Percentiles rank a stretch among this genome's conserved stretches.
These are phyloP conservation scores for Spea bombifrons DNA, from an alignment of 2,113 vertebrate genomes.

Conservation along the genomic window DNA sequence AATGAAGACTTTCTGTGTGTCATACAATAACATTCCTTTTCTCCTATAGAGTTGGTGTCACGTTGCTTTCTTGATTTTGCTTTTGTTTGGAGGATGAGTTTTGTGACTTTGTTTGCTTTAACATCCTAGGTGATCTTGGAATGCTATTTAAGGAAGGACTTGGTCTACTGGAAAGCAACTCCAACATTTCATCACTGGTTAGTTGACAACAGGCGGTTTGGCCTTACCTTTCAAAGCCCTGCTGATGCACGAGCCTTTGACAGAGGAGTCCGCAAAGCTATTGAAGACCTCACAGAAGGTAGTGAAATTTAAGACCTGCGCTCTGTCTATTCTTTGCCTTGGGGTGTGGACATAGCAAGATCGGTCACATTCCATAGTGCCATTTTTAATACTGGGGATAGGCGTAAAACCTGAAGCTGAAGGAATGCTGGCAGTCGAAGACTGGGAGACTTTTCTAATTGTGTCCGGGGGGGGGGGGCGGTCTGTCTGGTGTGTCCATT, in stretches of 20 bases:
- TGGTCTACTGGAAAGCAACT: constrained; percentile 97
- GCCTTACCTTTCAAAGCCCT: constrained; percentile 94
- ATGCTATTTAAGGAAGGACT: constrained; percentile 92
- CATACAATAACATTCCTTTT: too few species aligned
- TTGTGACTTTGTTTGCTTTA: not conserved
- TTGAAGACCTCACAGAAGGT: constrained; percentile 98
- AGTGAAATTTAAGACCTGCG: constrained; percentile 28
- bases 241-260: constrained; percentile 96
- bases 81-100: too few species aligned
- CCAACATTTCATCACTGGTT: constrained; percentile 98
- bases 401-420: constrained; percentile 19
- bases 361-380: constrained; percentile 16
- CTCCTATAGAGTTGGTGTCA: too few species aligned
- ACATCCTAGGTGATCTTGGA: constrained; percentile 87
- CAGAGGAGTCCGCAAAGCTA: constrained; percentile 93
- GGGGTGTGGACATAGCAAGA: not conserved
- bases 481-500: not conserved
- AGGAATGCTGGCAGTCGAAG: constrained; percentile 16
- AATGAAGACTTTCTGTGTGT: too few species aligned
- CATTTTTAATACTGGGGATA: constrained; percentile 23
- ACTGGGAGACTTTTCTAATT: constrained; percentile 5
- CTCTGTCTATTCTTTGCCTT: constrained; percentile 4
- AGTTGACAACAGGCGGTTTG: constrained; percentile 92
- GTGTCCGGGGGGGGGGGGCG: not conserved
- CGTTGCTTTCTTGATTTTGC: too few species aligned